Conservation (phyloP, 2,888 invertebrate genomes). For the Matsumyia berberina region DNA sequence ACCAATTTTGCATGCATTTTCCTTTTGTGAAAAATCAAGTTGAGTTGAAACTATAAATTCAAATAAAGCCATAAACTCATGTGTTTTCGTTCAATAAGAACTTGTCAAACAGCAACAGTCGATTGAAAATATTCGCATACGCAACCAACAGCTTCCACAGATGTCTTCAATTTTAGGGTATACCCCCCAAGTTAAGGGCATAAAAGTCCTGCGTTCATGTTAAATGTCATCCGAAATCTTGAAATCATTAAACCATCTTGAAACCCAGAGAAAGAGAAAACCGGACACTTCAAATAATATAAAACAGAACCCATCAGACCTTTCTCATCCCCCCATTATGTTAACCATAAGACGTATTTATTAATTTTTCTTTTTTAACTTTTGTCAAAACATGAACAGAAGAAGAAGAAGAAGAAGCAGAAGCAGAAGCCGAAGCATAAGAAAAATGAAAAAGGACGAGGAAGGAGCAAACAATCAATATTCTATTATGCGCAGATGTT, state of each 20-base stretch:
- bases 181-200: not conserved
- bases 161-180: not conserved
- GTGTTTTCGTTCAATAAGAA: too few relatives aligned
- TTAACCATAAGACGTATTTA: constrained; percentile 26
- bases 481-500: constrained; percentile 64
- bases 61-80: too few relatives aligned
- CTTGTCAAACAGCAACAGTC: too few relatives aligned
- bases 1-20: too few relatives aligned
- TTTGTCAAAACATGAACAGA: constrained; percentile 18
- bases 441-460: not conserved
- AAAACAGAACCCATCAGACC: constrained; percentile 31
- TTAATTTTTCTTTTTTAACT: constrained; percentile 49
- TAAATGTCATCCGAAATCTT: constrained; percentile 6
- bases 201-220: constrained; percentile 2
- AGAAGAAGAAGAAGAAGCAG: not conserved
- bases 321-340: constrained; percentile 34
- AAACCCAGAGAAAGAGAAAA: not conserved
- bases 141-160: not conserved
- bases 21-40: too few relatives aligned
- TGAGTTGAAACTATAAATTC: too few relatives aligned
- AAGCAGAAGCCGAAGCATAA: too few relatives aligned
- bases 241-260: constrained; percentile 24
- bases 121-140: not conserved
- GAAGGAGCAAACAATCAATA: constrained; percentile 59
- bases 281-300: constrained; percentile 16